These are phyloP conservation scores for Oscheius sp. DNA, from an alignment of 1,140 invertebrate genomes.

Conservation along the genomic window DNA sequence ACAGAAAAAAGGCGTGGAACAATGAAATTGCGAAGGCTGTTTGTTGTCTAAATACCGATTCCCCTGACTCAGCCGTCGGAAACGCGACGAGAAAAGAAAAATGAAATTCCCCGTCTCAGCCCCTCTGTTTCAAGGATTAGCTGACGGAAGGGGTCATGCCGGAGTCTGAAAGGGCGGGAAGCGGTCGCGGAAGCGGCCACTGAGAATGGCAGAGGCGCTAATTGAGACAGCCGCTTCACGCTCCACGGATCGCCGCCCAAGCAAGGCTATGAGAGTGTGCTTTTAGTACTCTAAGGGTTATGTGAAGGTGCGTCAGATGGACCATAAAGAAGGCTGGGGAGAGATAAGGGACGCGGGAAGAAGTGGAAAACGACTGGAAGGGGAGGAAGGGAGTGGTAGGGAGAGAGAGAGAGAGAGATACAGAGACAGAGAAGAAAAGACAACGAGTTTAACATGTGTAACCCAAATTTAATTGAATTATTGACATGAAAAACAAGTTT, in stretches of 20 bases:
- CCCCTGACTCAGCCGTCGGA: no score
- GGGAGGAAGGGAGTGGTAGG: background rate
- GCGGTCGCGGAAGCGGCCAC: background rate
- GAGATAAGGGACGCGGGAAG: background rate
- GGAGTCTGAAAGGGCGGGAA: background rate
- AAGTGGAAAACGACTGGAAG: background rate
- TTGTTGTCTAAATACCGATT: background rate
- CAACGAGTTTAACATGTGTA: background rate
- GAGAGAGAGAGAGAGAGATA: background rate
- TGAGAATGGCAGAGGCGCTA: constrained; percentile 12
- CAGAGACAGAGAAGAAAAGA: background rate
- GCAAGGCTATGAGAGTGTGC: background rate
- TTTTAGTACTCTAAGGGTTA: background rate
- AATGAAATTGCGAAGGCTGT: background rate
- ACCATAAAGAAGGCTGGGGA: background rate
- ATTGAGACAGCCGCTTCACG: background rate
- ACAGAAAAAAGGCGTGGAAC: background rate
- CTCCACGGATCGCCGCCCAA: background rate
- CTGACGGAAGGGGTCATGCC: background rate
- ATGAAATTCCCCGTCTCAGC: no score
- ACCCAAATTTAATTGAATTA: background rate
- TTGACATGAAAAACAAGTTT: background rate
- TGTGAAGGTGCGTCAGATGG: background rate
- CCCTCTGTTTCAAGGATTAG: no score
- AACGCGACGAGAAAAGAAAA: no score